Conservation (phyloP, 2,113 vertebrate genomes). For the Serilophus lunatus region DNA sequence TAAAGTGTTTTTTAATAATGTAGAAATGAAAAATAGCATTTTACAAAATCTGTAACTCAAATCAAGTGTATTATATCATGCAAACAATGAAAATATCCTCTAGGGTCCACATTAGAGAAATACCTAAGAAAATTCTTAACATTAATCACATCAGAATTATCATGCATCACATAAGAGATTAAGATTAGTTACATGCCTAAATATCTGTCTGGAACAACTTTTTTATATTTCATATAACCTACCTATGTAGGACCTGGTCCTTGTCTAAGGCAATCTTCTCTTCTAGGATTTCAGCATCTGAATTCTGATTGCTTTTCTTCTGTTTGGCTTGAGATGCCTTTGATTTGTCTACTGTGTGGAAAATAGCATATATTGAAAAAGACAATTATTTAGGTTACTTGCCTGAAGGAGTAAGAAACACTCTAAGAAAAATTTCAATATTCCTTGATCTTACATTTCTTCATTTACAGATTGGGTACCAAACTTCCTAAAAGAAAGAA, state of each 20-base stretch:
- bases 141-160: neutral
- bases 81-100: neutral
- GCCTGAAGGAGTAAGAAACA: neutral
- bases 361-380: neutral
- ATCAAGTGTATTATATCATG: neutral
- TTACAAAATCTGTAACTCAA: neutral
- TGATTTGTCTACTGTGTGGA: slow-evolving; percentile 11
- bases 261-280: neutral
- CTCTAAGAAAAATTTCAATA: neutral
- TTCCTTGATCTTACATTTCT: neutral
- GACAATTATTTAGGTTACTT: neutral
- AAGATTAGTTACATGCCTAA: neutral
- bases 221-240: neutral
- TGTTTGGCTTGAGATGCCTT: neutral
- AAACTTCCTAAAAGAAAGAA: neutral
- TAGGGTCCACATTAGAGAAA: neutral
- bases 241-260: slow-evolving; percentile 76
- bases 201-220: neutral
- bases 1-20: neutral
- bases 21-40: neutral
- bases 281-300: neutral
- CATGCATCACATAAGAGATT: neutral
- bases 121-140: neutral
- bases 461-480: neutral
- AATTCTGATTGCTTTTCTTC: neutral